Evolutionary conservation across 2,113 vertebrate genomes (phyloP).

Genomic region (Uropsilus gracilis): DNA sequence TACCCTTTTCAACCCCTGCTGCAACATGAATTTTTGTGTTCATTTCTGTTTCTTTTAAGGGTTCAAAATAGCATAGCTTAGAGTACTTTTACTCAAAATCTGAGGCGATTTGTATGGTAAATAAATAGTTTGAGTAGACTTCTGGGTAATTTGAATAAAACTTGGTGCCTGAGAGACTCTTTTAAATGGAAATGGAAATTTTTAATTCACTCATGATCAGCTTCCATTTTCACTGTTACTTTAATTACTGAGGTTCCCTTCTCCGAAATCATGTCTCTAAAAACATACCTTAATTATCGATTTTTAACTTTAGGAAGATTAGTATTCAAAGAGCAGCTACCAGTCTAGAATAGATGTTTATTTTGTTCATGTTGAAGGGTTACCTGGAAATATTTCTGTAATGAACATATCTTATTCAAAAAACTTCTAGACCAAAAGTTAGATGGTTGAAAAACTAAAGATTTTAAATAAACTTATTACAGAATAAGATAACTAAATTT

Average conservation of each 20-base stretch:
- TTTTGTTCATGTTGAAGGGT: constrained; percentile 26
- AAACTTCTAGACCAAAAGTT: constrained; percentile 1
- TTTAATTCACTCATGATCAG: constrained; percentile 46
- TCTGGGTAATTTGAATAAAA: constrained; percentile 52
- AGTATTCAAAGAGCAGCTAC: constrained; percentile 48
- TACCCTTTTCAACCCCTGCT: not conserved
- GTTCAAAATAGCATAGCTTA: constrained; percentile 41
- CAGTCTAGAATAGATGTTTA: constrained; percentile 1
- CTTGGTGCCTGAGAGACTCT: constrained; percentile 8
- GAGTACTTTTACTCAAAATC: constrained; percentile 48
- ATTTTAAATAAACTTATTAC: constrained; percentile 35
- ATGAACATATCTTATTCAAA: not conserved
- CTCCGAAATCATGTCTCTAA: constrained; percentile 54
- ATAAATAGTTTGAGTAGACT: constrained; percentile 24
- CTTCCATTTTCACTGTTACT: constrained; percentile 56
- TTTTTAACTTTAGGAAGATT: constrained; percentile 32
- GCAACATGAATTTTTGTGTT: constrained; percentile 29
- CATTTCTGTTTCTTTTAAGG: constrained; percentile 26
- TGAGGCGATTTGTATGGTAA: constrained; percentile 48
- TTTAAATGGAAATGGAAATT: constrained; percentile 63
- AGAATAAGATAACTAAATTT: not conserved
- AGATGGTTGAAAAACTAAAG: not conserved
- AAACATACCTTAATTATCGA: constrained; percentile 22
- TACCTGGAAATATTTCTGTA: constrained; percentile 39
- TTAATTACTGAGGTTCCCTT: constrained; percentile 51